Conservation (phyloP, 1,140 invertebrate genomes). For the Lasioglossum albipes region DNA sequence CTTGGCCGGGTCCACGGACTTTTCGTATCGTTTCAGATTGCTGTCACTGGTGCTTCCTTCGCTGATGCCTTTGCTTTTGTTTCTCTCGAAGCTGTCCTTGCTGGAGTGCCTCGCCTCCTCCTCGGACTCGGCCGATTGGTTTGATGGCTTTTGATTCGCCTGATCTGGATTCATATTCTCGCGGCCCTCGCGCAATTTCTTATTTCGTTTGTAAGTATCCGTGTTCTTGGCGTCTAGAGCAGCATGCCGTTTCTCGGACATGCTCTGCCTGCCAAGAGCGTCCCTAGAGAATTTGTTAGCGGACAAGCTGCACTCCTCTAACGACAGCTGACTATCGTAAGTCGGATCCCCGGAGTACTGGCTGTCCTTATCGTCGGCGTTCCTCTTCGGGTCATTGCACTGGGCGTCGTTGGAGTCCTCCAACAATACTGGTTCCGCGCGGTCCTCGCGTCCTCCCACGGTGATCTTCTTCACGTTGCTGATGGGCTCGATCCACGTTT, state of each 20-base stretch:
- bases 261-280: slow-evolving; percentile 96
- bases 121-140: slow-evolving; percentile 41
- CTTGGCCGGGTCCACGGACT: slow-evolving; percentile 63
- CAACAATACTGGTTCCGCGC: slow-evolving; percentile 67
- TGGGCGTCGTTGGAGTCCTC: slow-evolving; percentile 72
- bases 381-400: slow-evolving; percentile 64
- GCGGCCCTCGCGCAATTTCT: slow-evolving; percentile 87
- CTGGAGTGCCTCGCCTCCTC: slow-evolving; percentile 37
- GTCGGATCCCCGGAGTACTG: slow-evolving; percentile 83
- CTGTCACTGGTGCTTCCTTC: slow-evolving; percentile 68
- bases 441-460: slow-evolving; percentile 64
- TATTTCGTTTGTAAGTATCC: slow-evolving; percentile 96
- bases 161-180: slow-evolving; percentile 75
- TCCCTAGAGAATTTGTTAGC: slow-evolving; percentile 90
- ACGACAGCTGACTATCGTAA: slow-evolving; percentile 88
- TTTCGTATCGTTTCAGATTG: slow-evolving; percentile 65
- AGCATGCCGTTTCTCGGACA: slow-evolving; percentile 98
- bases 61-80: slow-evolving; percentile 60
- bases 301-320: slow-evolving; percentile 84
- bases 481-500: slow-evolving; percentile 75
- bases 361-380: slow-evolving; percentile 73
- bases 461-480: slow-evolving; percentile 68
- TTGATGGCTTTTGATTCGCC: slow-evolving; percentile 47
- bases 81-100: slow-evolving; percentile 55
- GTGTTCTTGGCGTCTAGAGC: slow-evolving; percentile 96